Evolutionary conservation across 2,888 invertebrate species (phyloP).

Genomic region (Dione juno): DNA sequence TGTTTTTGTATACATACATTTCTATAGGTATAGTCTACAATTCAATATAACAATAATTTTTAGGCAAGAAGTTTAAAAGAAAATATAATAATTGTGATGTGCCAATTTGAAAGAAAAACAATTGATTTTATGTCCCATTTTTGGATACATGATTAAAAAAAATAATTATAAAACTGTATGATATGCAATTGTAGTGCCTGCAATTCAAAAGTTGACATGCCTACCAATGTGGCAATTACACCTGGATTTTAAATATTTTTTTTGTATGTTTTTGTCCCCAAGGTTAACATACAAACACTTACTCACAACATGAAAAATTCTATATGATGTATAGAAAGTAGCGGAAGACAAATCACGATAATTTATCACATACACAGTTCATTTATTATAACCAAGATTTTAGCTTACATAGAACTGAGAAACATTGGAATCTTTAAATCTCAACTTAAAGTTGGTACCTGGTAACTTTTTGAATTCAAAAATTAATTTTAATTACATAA

Average conservation of each 20-base stretch:
- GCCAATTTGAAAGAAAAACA: conserved; percentile 8
- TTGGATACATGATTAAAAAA: conserved; percentile 40
- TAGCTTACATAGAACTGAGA: neutral
- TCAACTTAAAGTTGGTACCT: neutral
- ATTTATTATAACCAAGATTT: neutral
- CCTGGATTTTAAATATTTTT: too few species aligned
- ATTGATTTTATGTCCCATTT: conserved; percentile 24
- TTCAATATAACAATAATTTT: conserved; percentile 11
- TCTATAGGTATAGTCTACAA: conserved; percentile 14
- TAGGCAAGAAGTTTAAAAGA: conserved; percentile 1
- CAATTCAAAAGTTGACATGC: conserved; percentile 31
- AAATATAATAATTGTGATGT: conserved; percentile 5
- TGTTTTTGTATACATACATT: conserved; percentile 24
- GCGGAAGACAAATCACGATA: conserved; percentile 18
- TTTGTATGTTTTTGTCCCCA: neutral
- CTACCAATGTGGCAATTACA: neutral
- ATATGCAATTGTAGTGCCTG: conserved; percentile 51
- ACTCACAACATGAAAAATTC: conserved; percentile 7
- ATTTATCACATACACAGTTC: neutral
- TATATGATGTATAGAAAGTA: neutral
- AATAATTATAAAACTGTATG: conserved; percentile 52
- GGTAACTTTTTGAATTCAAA: conserved; percentile 1
- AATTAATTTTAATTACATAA: neutral
- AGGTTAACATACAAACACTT: conserved; percentile 8
- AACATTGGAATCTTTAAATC: conserved; percentile 1